These are phyloP conservation scores for Emydura subglobosa DNA, from an alignment of 2,113 vertebrate genomes.

Conservation along the genomic window DNA sequence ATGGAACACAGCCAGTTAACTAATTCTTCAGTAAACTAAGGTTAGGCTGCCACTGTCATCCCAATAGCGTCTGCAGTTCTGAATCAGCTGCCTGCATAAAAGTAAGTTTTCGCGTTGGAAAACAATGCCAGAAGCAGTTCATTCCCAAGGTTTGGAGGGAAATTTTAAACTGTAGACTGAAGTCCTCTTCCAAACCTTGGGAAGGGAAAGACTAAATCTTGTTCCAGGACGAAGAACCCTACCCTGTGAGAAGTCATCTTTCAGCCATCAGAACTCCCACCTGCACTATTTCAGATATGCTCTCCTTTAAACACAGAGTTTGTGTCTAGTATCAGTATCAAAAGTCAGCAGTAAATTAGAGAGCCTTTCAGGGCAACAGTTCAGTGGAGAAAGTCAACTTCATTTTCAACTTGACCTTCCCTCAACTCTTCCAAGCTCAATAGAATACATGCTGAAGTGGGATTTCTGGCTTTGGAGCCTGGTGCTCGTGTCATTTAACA, in stretches of 20 bases:
- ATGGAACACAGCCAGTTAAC: background rate
- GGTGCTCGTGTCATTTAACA: background rate
- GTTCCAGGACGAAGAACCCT: background rate
- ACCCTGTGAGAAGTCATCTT: background rate
- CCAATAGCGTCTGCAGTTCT: background rate
- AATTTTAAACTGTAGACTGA: background rate
- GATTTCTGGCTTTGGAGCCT: background rate
- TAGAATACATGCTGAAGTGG: background rate
- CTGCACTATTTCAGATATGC: background rate
- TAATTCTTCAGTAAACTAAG: background rate
- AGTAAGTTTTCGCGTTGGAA: background rate
- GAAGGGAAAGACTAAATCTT: background rate
- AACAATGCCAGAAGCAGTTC: background rate
- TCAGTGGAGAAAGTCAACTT: background rate
- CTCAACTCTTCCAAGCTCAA: background rate
- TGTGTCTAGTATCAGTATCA: background rate
- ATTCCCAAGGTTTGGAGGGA: background rate
- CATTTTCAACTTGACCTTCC: background rate
- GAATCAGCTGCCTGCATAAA: background rate
- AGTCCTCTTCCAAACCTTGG: no score
- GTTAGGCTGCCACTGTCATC: background rate
- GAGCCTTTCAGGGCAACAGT: background rate
- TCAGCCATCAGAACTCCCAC: background rate
- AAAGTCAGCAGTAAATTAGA: background rate
- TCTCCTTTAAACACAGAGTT: background rate